Evolutionary conservation across 2,113 vertebrate genomes (phyloP).

Genomic region (Fregetta grallaria): DNA sequence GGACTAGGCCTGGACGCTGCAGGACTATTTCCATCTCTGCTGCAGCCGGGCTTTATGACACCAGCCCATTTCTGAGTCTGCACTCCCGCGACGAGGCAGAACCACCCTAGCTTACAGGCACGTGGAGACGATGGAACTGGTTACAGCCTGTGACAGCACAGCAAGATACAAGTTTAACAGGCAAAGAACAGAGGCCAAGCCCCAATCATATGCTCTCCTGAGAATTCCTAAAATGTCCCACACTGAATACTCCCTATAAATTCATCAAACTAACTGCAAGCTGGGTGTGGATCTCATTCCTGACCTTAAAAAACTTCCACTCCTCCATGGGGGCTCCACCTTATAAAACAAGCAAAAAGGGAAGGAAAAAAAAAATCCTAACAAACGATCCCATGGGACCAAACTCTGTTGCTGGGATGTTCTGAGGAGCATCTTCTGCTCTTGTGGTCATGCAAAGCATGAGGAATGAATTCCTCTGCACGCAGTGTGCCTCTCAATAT

Average conservation of each 20-base stretch:
- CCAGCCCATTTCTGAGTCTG: background rate
- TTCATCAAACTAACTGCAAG: background rate
- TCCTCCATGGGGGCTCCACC: background rate
- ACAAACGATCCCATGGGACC: background rate
- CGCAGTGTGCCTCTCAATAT: background rate
- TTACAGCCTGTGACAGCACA: background rate
- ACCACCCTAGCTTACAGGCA: background rate
- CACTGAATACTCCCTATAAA: background rate
- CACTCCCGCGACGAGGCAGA: rapidly evolving
- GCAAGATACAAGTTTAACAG: background rate
- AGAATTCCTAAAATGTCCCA: background rate
- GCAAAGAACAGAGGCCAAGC: background rate
- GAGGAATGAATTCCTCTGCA: background rate
- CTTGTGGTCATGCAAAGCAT: background rate
- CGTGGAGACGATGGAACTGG: background rate
- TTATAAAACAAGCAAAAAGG: background rate
- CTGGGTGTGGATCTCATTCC: background rate
- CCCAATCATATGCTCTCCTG: background rate
- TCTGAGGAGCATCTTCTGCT: background rate
- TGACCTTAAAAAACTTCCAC: slow-evolving; percentile 19
- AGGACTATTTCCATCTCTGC: background rate
- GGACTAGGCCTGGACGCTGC: background rate
- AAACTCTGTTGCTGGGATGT: background rate
- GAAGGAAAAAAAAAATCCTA: background rate
- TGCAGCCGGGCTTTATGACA: background rate